Base-by-base conservation (phyloP, 1,140 invertebrate genomes). In the Calephelis virginiensis region DNA sequence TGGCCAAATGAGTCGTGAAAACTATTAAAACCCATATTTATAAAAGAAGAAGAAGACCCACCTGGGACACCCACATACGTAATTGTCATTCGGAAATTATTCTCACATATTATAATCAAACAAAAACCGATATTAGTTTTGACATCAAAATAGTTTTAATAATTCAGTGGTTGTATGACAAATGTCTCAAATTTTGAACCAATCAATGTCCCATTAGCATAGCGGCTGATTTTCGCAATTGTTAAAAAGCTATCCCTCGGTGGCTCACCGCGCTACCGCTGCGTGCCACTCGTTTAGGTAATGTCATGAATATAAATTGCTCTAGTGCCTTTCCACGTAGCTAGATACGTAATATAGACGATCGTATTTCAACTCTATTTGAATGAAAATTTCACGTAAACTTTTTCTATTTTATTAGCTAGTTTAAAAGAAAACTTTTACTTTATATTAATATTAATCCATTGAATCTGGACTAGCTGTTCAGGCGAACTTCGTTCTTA, bases 141-240 rank as follows among this genome's bases (percentile, higher is more conserved):
- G 40, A 28, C 40, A 1, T 8, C 8, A 43, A 43, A 43, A 43
- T 43, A 9, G 5, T 49, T 14, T 13, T 49, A 49, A 50, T 8
- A 14, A 53, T 53, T 53, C 50, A 11, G 8, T 17, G 17, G 13
- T 10, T 53, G 17, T 17, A 53, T 10, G 10, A 53, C 13, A 13
- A 53, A 13, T 17, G 50, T 53, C 50, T 14, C 48, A 53, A 17
- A 28, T 17, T 53, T 28, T 13, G 17, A 53, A 53, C 8, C 50
- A 53, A 53, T 53, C 50, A 28, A 53, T 53, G 50, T 53, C 50
- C 50, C 50, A 53, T 53, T 53, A 53, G 50, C 50, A 53, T 53
- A 14, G 50, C 50, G 17, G 50, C 13, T 53, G 50, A 53, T 53
- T 53, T 53, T 28, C 50, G 50, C 50, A 53, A 53, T 53, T 53